Evolutionary conservation across 2,888 invertebrate genomes (phyloP).

Genomic region (Nezara viridula): DNA sequence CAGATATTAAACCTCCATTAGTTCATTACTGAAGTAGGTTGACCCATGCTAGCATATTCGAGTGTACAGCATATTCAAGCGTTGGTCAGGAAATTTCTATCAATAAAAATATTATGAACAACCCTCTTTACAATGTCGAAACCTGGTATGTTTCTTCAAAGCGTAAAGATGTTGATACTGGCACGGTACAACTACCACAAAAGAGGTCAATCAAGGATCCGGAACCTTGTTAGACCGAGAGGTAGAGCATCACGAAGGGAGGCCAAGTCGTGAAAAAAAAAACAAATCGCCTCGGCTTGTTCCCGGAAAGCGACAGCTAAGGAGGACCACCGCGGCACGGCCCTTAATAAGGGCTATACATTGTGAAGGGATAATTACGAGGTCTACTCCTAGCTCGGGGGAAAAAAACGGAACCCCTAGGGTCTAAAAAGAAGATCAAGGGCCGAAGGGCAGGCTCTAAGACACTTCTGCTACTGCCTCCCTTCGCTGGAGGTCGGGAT

Average conservation of each 20-base stretch:
- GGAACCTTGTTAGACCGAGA: constrained; percentile 28
- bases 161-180: not conserved
- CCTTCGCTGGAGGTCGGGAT: not conserved
- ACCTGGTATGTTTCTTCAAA: too few species aligned
- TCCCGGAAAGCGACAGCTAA: constrained; percentile 40
- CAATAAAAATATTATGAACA: too few species aligned
- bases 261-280: not conserved
- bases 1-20: too few species aligned
- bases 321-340: constrained; percentile 18
- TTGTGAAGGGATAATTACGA: constrained; percentile 46
- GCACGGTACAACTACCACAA: not conserved
- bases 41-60: too few species aligned
- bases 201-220: not conserved
- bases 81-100: too few species aligned
- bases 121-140: too few species aligned
- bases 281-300: not conserved
- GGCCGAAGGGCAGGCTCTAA: not conserved
- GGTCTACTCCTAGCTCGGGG: not conserved
- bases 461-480: constrained; percentile 35
- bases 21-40: too few species aligned
- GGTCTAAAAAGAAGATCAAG: constrained; percentile 1
- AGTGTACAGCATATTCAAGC: too few species aligned
- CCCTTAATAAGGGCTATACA: constrained; percentile 46
- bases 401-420: constrained; percentile 34
- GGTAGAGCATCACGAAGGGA: not conserved